These are phyloP conservation scores for Dynastes grantii DNA, from an alignment of 2,888 invertebrate genomes.

Conservation along the genomic window DNA sequence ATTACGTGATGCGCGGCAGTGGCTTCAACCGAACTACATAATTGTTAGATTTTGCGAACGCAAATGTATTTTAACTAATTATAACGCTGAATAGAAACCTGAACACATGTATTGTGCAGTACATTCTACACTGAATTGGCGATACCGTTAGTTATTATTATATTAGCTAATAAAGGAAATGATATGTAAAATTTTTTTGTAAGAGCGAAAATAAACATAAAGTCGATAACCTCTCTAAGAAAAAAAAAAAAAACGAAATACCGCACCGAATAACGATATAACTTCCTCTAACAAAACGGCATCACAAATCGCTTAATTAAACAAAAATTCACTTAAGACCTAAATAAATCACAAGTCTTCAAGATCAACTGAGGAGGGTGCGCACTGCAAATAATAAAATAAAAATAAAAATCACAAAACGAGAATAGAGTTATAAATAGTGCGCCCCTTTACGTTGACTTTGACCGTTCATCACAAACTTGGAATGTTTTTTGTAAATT, in stretches of 20 bases:
- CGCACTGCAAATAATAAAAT: slow-evolving; percentile 36
- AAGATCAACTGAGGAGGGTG: slow-evolving; percentile 42
- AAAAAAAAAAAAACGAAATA: slow-evolving; percentile 26
- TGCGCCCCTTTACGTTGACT: slow-evolving; percentile 59
- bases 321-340: slow-evolving; percentile 48
- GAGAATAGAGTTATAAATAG: slow-evolving; percentile 56
- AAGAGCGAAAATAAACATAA: slow-evolving; percentile 19
- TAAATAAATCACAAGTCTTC: slow-evolving; percentile 49
- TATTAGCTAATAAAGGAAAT: slow-evolving; percentile 44
- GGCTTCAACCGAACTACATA: too few relatives aligned
- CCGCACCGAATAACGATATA: slow-evolving; percentile 36
- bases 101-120: slow-evolving; percentile 24
- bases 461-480: slow-evolving; percentile 56
- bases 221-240: slow-evolving; percentile 40
- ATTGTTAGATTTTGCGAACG: too few relatives aligned
- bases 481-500: slow-evolving; percentile 62
- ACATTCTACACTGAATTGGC: slow-evolving; percentile 12
- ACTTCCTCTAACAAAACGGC: slow-evolving; percentile 48
- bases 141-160: slow-evolving; percentile 41
- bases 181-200: slow-evolving; percentile 40
- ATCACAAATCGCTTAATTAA: slow-evolving; percentile 49
- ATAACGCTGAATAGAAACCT: background rate
- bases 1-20: too few relatives aligned
- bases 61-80: background rate
- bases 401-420: slow-evolving; percentile 57